phyloP scores from a whole-genome alignment of 2,888 invertebrate genomes.

The Cheilosia vernalis region DNA sequence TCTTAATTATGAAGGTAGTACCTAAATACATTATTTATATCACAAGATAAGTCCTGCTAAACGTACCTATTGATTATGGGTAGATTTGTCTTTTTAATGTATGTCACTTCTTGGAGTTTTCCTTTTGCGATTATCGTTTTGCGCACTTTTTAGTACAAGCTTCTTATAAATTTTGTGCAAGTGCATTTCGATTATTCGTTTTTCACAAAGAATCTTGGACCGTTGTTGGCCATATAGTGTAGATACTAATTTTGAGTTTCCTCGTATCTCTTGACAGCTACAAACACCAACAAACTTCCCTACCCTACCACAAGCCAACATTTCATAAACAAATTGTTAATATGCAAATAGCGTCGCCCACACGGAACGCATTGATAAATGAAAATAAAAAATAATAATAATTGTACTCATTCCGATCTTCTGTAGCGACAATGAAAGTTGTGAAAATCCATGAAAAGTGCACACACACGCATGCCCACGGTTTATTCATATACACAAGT shows the following conservation, averaged over 20 bases:
- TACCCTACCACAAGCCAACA: constrained; percentile 3
- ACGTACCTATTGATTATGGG: too few species aligned
- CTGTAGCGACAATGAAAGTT: constrained; percentile 56
- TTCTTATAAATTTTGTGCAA: too few species aligned
- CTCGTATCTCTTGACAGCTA: constrained; percentile 11
- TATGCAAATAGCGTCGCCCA: constrained; percentile 40
- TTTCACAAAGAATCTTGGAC: too few species aligned
- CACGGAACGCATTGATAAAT: constrained; percentile 16
- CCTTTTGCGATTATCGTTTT: too few species aligned
- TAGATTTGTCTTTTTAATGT: too few species aligned
- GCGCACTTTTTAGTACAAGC: too few species aligned
- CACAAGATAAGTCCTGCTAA: too few species aligned
- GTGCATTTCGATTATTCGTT: too few species aligned
- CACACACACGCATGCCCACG: constrained; percentile 15
- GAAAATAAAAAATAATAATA: constrained; percentile 7
- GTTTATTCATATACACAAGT: constrained; percentile 15
- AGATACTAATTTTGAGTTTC: neutral
- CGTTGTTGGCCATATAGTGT: neutral
- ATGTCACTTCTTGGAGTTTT: too few species aligned
- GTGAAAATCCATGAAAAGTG: constrained; percentile 48
- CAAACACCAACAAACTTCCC: neutral
- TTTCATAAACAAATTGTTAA: constrained; percentile 47
- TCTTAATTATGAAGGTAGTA: too few species aligned
- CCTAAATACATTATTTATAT: too few species aligned
- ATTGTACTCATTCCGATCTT: constrained; percentile 20